phyloP scores from a whole-genome alignment of 2,797 vertebrate genomes.

The Enoplosus armatus region DNA sequence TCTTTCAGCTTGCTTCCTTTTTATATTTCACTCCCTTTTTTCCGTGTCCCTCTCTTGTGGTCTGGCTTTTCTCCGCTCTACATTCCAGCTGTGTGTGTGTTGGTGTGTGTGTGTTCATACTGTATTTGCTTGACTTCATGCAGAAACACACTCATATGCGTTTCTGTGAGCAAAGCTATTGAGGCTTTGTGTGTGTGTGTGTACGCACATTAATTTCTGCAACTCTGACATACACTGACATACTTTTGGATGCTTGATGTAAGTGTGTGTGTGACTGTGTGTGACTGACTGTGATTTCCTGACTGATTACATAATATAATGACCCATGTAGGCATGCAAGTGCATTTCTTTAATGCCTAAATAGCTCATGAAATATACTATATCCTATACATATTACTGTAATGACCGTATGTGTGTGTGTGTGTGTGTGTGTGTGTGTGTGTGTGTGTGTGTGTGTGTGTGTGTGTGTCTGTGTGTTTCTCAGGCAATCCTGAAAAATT shows the following conservation, averaged over 20 bases:
- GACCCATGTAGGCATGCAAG: conserved; percentile 6
- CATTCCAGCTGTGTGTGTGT: conserved; percentile 69
- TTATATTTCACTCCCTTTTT: conserved; percentile 31
- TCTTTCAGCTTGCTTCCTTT: conserved; percentile 51
- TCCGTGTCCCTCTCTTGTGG: conserved; percentile 46
- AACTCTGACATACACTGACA: conserved; percentile 43
- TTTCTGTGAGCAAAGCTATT: conserved; percentile 18
- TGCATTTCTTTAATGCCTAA: conserved; percentile 24
- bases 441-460: too few relatives aligned
- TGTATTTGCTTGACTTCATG: conserved; percentile 45
- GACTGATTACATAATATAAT: neutral
- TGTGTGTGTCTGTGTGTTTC: too few relatives aligned
- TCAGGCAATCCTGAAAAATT: too few relatives aligned
- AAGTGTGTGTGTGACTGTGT: conserved; percentile 2
- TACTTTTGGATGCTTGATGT: conserved; percentile 34
- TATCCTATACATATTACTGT: neutral
- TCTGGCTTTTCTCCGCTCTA: conserved; percentile 75
- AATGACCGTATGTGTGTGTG: neutral
- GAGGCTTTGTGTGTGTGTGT: neutral
- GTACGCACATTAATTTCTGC: neutral
- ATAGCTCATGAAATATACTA: conserved; percentile 2
- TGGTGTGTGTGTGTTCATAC: conserved; percentile 9
- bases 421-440: too few relatives aligned
- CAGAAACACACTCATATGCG: conserved; percentile 28
- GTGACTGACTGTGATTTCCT: conserved; percentile 26